Evolutionary conservation across 2,888 invertebrate species (phyloP).

Genomic region (Ornithoptera alexandrae): DNA sequence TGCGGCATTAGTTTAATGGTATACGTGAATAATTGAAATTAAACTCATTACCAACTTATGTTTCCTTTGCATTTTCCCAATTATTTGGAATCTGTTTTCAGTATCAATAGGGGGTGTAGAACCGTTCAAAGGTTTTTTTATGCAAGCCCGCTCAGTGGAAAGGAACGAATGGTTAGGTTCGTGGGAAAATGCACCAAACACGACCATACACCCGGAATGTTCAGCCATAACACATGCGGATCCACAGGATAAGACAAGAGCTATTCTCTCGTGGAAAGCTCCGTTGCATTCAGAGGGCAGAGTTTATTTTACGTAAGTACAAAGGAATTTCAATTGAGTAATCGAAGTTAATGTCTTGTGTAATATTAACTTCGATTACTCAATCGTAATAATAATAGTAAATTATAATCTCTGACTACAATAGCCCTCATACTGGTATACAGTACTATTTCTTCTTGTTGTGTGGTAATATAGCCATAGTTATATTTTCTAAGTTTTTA

Average conservation of each 20-base stretch:
- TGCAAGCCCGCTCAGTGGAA: constrained; percentile 87
- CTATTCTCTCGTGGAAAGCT: constrained; percentile 87
- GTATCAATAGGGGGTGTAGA: constrained; percentile 80
- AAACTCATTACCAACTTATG: no score
- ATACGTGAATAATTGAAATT: no score
- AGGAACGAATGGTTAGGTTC: constrained; percentile 87
- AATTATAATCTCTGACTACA: no score
- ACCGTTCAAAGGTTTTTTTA: constrained; percentile 89
- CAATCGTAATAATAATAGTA: no score
- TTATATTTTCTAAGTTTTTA: not conserved
- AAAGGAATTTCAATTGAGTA: no score
- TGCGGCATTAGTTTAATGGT: no score
- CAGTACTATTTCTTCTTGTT: no score
- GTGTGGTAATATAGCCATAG: no score
- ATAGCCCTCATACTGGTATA: no score
- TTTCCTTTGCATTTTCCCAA: no score
- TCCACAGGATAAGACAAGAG: constrained; percentile 85
- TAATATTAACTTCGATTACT: no score
- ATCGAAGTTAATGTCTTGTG: no score
- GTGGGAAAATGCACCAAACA: constrained; percentile 86
- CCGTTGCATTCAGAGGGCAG: constrained; percentile 83
- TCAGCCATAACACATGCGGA: constrained; percentile 89
- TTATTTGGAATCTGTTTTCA: constrained; percentile 43
- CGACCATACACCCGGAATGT: constrained; percentile 88
- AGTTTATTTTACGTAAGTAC: constrained; percentile 90